Evolutionary conservation across 1,140 invertebrate genomes (phyloP), one percentile per base, ranked within the genome.

Genomic region (Thalassaphorura encarpata): DNA sequence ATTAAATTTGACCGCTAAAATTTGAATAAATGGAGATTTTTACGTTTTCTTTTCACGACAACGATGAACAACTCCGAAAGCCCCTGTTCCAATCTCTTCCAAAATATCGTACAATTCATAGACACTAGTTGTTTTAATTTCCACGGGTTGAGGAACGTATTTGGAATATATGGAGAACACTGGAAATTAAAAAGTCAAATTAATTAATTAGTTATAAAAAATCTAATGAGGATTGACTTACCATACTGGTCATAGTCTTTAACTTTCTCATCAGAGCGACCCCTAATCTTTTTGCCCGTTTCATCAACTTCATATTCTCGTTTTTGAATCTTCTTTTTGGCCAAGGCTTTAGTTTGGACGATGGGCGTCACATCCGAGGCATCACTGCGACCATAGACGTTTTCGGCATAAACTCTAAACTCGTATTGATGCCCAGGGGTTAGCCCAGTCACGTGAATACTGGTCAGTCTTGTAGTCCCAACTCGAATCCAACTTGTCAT

Each of bases 61-160:
- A 27, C 97, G 79, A 69, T 99, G 96, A 0, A 99, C 96, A 24
- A 98, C 95, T 50, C 96, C 97, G 72, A 99, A 99, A 4, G 96
- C 95, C 45, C 97, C 97, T 61, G 89, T 94, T 66, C 97, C 96
- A 66, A 99, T 94, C 79, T 99, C 96, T 75, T 99, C 97, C 18
- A 98, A 77, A 58, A 99, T 97, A 68, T 99, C 96, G 70, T 99
- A 99, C 67, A 87, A 86, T 69, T 99, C 95, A 69, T 97, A 97
- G 0, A 99, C 91, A 57, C 89, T 96, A 52, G 84, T 84, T 1
- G 83, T 84, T 69, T 91, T 95, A 63, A 98, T 90, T 67, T 97
- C 92, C 23, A 97, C 94, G 0, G 94, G 91, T 69, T 96, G 89
- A 16, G 94, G 93, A 50, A 94, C 85, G 65, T 91, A 95, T 71